Base-by-base conservation (phyloP, 1,140 invertebrate genomes). In the Cepaea nemoralis region DNA sequence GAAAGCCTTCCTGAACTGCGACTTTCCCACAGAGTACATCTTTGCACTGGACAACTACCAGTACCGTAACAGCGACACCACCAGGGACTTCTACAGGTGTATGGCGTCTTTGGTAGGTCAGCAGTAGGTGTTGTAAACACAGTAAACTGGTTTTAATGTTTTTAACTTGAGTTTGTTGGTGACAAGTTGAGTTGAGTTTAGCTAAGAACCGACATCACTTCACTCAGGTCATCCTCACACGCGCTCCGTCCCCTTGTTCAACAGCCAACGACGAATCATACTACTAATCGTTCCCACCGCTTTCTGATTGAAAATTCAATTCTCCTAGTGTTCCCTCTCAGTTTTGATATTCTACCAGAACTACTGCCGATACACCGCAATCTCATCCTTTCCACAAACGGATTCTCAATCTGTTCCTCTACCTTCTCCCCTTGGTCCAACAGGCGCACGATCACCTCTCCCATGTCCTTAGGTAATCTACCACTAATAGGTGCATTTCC, bases 21-120 rank as follows among this genome's bases (percentile, higher is more conserved):
- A 40, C 1, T 70, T 70, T n/a, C 37, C 35, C 6, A 2, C 22
- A 5, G 69, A 70, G 40, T 39, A 70, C 27, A 70, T 70, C 35
- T 70, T 40, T n/a, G 33, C 69, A 3, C 39, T 70, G 6, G 69
- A 70, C 35, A 70, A 70, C 69, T 14, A 2, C 69, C 69, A 39
- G 10, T 24, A 39, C 69, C 19, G 5, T 3, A 39, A 40, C 33
- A 70, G 69, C n/a, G 19, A 39, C 6, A 22, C 69, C 24, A 70
- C 69, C 1, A 70, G 24, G 24, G 69, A 70, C 24, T 70, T 70
- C 69, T 70, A 70, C 69, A n/a, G 2, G 33, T 70, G 69, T 70
- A 40, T 70, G 2, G 1, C 2, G 1, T 14, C 69, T 2, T 40
- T 22, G 40, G 69, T 70, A 27, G 35, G 14, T 59, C 8, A 19